phyloP scores from a whole-genome alignment of 2,113 vertebrate species.

The Tympanuchus pallidicinctus region DNA sequence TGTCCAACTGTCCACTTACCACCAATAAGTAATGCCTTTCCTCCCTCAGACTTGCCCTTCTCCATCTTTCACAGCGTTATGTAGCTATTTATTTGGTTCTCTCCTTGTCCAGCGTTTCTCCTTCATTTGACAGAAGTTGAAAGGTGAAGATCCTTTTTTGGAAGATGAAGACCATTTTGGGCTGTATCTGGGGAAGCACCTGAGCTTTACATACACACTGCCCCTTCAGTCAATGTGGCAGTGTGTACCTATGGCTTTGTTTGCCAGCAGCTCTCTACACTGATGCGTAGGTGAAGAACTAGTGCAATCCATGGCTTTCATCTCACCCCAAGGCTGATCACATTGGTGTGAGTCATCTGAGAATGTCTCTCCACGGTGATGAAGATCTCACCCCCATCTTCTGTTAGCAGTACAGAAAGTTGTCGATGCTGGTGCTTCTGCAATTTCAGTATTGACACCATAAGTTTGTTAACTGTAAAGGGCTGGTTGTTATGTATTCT shows the following conservation, averaged over 20 bases:
- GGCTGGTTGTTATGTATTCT: too few species aligned
- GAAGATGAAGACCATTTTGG: background rate
- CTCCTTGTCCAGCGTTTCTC: background rate
- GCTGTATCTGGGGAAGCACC: background rate
- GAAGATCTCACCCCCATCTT: background rate
- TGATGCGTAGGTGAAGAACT: fast-evolving
- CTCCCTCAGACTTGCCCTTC: background rate
- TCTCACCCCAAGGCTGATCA: fast-evolving
- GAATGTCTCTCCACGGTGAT: fast-evolving
- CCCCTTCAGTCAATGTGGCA: fast-evolving
- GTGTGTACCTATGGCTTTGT: background rate
- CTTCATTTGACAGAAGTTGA: background rate
- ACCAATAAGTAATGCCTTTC: background rate
- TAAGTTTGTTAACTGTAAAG: background rate
- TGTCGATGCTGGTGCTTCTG: background rate
- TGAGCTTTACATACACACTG: background rate
- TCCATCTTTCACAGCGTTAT: background rate
- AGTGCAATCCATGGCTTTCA: background rate
- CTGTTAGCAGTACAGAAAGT: background rate
- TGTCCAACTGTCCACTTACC: too few species aligned
- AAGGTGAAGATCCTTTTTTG: background rate
- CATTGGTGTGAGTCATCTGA: background rate
- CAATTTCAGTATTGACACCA: background rate
- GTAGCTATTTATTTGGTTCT: background rate
- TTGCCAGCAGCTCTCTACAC: background rate